These are phyloP conservation scores for Gymnoscopelus braueri DNA, from an alignment of 2,797 vertebrate species.

Conservation along the genomic window DNA sequence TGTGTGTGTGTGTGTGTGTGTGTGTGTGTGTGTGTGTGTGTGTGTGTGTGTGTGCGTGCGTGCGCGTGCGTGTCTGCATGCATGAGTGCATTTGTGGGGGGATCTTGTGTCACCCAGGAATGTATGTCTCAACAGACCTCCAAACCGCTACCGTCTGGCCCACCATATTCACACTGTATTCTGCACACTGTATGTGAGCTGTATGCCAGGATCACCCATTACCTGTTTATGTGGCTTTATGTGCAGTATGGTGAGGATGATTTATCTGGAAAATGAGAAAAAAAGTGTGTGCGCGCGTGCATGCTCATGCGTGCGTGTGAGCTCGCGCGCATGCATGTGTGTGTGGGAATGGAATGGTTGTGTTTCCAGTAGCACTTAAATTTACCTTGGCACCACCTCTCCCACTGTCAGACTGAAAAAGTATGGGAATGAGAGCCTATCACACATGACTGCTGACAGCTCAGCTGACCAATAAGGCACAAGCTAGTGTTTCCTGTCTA, in stretches of 20 bases:
- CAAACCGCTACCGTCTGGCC: no score
- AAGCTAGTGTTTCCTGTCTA: constrained; percentile 12
- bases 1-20: constrained; percentile 2
- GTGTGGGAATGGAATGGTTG: constrained; percentile 36
- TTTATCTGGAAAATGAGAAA: no score
- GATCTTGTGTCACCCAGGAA: no score
- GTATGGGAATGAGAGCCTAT: constrained; percentile 17
- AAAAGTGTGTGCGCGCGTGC: neutral
- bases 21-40: constrained; percentile 4
- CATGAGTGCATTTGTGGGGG: no score
- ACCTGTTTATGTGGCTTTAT: no score
- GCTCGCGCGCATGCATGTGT: neutral
- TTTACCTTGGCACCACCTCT: constrained; percentile 49
- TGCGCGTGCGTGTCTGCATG: no score
- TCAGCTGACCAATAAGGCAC: constrained; percentile 10
- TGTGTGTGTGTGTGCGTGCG: constrained; percentile 29
- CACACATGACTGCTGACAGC: constrained; percentile 21
- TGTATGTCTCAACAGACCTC: no score
- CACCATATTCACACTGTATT: no score
- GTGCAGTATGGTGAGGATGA: no score
- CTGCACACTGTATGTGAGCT: no score
- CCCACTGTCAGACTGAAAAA: constrained; percentile 29
- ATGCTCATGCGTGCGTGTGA: constrained; percentile 29
- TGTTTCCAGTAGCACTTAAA: constrained; percentile 39
- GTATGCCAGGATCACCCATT: no score